A percentile compares a stretch with the other conserved stretches of the same genome.
Evolutionary conservation across 2,113 vertebrate genomes (phyloP).

Genomic region (Hippocampus abdominalis): DNA sequence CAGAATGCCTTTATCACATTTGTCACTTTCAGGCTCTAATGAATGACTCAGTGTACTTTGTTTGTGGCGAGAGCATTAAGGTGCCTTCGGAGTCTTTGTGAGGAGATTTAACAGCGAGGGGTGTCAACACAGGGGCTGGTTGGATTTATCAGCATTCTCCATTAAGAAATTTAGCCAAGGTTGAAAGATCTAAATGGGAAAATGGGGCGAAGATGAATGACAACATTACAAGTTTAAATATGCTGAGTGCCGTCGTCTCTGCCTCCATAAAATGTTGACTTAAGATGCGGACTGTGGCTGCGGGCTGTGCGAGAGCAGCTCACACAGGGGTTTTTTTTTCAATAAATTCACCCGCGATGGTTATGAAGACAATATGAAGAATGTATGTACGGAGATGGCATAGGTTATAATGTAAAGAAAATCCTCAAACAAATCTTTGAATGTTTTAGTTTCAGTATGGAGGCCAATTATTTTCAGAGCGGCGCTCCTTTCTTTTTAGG

Average conservation of each 20-base stretch:
- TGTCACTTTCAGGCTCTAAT: constrained; percentile 31
- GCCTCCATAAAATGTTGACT: background rate
- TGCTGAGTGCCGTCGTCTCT: background rate
- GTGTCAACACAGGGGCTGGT: constrained; percentile 19
- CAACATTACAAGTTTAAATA: constrained; percentile 13
- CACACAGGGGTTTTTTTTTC: background rate
- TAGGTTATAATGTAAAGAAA: background rate
- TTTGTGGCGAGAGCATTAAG: constrained; percentile 23
- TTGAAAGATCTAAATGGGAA: constrained; percentile 19
- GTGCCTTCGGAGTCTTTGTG: constrained; percentile 14
- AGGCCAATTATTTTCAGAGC: constrained; percentile 57
- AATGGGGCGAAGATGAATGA: constrained; percentile 4
- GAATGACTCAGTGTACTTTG: constrained; percentile 26
- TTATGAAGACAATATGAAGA: background rate
- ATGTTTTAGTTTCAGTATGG: constrained; percentile 42
- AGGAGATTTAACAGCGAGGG: constrained; percentile 16
- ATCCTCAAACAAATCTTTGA: constrained; percentile 12
- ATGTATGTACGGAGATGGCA: background rate
- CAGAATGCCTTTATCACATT: constrained; percentile 28
- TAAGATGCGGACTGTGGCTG: background rate
- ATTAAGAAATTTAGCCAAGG: constrained; percentile 19
- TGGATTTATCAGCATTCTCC: constrained; percentile 15
- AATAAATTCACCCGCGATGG: background rate
- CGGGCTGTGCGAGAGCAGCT: background rate
- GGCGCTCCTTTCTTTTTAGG: constrained; percentile 30